Evolutionary conservation across 2,888 invertebrate species (phyloP).

Genomic region (Cerastis rubricosa): DNA sequence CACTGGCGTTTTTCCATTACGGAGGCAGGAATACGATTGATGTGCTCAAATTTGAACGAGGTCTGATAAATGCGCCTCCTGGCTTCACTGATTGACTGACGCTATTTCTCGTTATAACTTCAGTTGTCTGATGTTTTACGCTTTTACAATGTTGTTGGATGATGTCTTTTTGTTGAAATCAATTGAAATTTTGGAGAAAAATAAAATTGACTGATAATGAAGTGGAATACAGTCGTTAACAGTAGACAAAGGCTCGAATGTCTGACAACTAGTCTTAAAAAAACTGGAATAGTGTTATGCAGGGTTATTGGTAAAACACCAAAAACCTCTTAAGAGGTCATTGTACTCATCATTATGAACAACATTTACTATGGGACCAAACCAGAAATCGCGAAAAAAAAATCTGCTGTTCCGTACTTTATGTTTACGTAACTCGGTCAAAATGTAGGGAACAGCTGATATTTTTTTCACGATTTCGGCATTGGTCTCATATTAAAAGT

Average conservation of each 20-base stretch:
- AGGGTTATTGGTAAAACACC: too few species aligned
- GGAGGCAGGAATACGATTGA: conserved; percentile 69
- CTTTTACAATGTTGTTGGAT: conserved; percentile 15
- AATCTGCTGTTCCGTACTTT: too few species aligned
- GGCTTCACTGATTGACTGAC: conserved; percentile 70
- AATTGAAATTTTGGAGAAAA: neutral
- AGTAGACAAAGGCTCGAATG: neutral
- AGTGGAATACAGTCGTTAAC: neutral
- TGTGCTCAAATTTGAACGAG: conserved; percentile 74
- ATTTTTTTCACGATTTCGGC: too few species aligned
- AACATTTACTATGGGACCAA: too few species aligned
- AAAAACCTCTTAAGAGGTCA: too few species aligned
- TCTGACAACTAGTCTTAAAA: too few species aligned
- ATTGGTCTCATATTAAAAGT: too few species aligned
- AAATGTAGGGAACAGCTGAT: too few species aligned
- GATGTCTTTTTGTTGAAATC: neutral
- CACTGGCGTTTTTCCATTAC: conserved; percentile 68
- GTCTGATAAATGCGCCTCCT: conserved; percentile 72
- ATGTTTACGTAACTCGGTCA: too few species aligned
- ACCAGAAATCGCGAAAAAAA: too few species aligned
- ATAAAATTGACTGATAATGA: neutral
- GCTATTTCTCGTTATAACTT: conserved; percentile 50
- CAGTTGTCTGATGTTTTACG: conserved; percentile 28
- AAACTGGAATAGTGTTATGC: neutral
- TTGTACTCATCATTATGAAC: too few species aligned